Conservation (phyloP, 2,797 vertebrate genomes). For the Acrossocheilus fasciatus region DNA sequence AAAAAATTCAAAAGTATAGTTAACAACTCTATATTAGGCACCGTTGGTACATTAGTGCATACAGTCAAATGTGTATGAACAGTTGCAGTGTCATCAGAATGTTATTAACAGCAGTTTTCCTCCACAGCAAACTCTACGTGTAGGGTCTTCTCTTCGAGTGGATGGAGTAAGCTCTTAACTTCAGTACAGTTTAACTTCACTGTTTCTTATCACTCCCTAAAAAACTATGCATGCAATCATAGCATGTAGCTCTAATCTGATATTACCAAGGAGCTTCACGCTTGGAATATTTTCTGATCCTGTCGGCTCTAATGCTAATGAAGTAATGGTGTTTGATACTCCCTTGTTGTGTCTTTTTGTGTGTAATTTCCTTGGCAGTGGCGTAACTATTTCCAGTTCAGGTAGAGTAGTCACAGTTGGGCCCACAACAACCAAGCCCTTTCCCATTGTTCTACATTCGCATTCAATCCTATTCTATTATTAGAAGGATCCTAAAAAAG, state of each 20-base stretch:
- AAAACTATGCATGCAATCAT: conserved; percentile 57
- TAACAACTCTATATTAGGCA: background rate
- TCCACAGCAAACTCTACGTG: conserved; percentile 62
- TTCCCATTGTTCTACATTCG: background rate
- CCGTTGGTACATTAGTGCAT: background rate
- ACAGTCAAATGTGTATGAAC: background rate
- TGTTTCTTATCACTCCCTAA: conserved; percentile 29
- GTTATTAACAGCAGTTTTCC: conserved; percentile 57
- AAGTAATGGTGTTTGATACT: conserved; percentile 14
- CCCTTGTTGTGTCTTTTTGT: conserved; percentile 28
- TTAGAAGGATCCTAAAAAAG: background rate
- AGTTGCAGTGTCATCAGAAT: background rate
- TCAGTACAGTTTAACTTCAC: conserved; percentile 20
- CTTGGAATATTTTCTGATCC: conserved; percentile 35
- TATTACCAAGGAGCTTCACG: conserved; percentile 10
- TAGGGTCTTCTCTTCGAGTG: conserved; percentile 64
- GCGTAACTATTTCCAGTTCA: background rate
- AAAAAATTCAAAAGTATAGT: no score
- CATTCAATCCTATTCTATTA: background rate
- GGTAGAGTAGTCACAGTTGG: background rate
- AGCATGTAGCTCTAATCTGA: conserved; percentile 60
- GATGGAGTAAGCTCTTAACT: conserved; percentile 65
- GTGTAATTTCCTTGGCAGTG: conserved; percentile 38
- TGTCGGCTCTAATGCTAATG: conserved; percentile 12
- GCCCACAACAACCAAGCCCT: background rate